These are phyloP conservation scores for Drosophila mojavensis DNA, from an alignment of 1,140 invertebrate species.

Conservation along the genomic window DNA sequence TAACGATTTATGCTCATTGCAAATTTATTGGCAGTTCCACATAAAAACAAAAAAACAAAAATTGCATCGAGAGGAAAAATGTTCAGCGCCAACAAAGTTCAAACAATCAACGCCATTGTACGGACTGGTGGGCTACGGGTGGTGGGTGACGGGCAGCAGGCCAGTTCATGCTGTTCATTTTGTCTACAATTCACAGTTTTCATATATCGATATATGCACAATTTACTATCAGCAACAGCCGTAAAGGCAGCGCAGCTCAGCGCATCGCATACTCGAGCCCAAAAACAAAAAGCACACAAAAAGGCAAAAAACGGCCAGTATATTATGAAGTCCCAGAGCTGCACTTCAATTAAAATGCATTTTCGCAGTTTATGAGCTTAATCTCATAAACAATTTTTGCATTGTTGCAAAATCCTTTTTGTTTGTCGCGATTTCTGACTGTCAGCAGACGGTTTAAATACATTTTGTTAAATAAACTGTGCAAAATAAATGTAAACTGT, in stretches of 20 bases:
- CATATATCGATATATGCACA: conserved; percentile 62
- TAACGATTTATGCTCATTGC: conserved; percentile 72
- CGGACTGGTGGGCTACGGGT: not conserved
- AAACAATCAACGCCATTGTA: conserved; percentile 79
- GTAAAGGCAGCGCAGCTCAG: conserved; percentile 7
- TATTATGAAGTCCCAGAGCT: conserved; percentile 81
- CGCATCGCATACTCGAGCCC: not conserved
- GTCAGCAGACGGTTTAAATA: conserved; percentile 59
- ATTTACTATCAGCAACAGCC: conserved; percentile 72
- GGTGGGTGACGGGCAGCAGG: not conserved
- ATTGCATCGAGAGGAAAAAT: conserved; percentile 36
- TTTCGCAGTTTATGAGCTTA: conserved; percentile 81
- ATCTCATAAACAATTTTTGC: conserved; percentile 81
- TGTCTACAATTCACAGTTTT: conserved; percentile 53
- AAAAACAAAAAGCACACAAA: conserved; percentile 22
- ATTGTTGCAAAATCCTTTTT: conserved; percentile 66
- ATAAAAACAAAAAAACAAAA: conserved; percentile 19
- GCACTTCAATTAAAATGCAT: conserved; percentile 84
- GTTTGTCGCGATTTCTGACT: conserved; percentile 49
- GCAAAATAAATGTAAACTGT: not conserved
- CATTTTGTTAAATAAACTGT: conserved; percentile 6
- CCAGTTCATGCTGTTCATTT: conserved; percentile 54
- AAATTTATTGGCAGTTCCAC: conserved; percentile 65
- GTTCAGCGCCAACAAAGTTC: conserved; percentile 66
- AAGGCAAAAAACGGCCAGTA: conserved; percentile 8